Conservation (phyloP, 2,888 invertebrate species). For the Crossocerus cetratus region DNA sequence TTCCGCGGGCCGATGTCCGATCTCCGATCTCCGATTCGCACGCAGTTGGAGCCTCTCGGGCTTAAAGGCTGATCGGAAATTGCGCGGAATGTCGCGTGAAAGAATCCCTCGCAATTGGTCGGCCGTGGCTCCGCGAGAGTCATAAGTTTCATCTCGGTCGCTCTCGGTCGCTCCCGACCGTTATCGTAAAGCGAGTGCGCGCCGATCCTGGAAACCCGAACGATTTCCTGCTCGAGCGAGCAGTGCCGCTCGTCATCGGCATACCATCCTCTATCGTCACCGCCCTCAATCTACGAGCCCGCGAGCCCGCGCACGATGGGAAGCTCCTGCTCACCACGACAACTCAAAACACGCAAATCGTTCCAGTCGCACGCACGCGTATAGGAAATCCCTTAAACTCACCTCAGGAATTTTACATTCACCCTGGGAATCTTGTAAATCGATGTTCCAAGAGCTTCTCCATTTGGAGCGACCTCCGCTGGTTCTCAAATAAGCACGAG, state of each 20-base stretch:
- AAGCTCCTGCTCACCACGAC: too few relatives aligned
- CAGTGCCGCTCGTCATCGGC: slow-evolving; percentile 46
- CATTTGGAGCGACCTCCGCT: too few relatives aligned
- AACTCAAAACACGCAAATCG: slow-evolving; percentile 32
- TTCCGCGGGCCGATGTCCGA: too few relatives aligned
- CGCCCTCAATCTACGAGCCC: slow-evolving; percentile 16
- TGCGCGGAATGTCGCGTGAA: neutral
- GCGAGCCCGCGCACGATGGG: too few relatives aligned
- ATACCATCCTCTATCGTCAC: slow-evolving; percentile 25
- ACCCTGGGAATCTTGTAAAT: too few relatives aligned
- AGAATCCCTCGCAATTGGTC: slow-evolving; percentile 2
- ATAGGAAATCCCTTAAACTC: slow-evolving; percentile 1
- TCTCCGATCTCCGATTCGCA: too few relatives aligned
- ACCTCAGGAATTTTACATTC: too few relatives aligned
- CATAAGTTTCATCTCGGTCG: slow-evolving; percentile 19
- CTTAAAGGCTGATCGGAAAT: neutral
- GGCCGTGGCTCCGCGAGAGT: neutral
- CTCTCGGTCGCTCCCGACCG: too few relatives aligned
- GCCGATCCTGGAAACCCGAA: slow-evolving; percentile 25
- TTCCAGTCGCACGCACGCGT: slow-evolving; percentile 8
- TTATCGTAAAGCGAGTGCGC: slow-evolving; percentile 33
- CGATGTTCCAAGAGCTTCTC: too few relatives aligned
- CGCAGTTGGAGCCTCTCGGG: neutral
- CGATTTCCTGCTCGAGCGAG: slow-evolving; percentile 43
- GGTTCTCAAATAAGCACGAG: too few relatives aligned